Base-by-base conservation (phyloP, 2,888 invertebrate genomes). In the Eulithis prunata region DNA sequence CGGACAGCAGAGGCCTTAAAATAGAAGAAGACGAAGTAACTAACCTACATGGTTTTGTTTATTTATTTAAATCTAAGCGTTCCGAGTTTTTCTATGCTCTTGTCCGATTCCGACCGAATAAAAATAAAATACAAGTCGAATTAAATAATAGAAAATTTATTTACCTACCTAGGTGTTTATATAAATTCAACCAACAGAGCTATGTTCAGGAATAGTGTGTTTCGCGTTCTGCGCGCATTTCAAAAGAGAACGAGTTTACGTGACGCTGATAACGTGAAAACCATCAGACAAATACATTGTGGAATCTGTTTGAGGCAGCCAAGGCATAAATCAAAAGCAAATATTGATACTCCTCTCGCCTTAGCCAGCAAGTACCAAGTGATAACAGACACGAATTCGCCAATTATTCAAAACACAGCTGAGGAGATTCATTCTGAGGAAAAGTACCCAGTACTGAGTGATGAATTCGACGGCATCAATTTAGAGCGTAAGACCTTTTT, bases 391-490 rank as follows among this genome's bases (percentile, higher is more conserved):
- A 93, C 94, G 72, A 96, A 97, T 82, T 90, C 96, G 0, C 88
- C 94, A 12, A 86, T 96, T 69, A 96, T 97, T 75, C 94, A 96
- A 71, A 96, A 97, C 82, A 94, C 96, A 21, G 95, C 94, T 60
- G 97, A 97, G 75, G 96, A 96, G 84, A 86, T 90, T 51, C 74
- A 85, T 56, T 74, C 82, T 28, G 75, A 85, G 60, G 80, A 85
- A 59, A 72, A 82, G 82, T 80, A 84, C 81, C 71, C 87, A 76
- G 75, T 88, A 66, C 79, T 91, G n/a, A 87, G 83, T 70, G 95
- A 96, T 85, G 95, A 95, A 82, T 95, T 95, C 77, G 94, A 94
- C 77, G 95, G 96, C 74, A 86, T 93, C 54, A 91, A 91, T 78
- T 78, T 95, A 71, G 79, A 94, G 81, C 94, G 96, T 96, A 89